Base-by-base conservation (phyloP, 2,113 vertebrate species). In the Aptenodytes patagonicus region DNA sequence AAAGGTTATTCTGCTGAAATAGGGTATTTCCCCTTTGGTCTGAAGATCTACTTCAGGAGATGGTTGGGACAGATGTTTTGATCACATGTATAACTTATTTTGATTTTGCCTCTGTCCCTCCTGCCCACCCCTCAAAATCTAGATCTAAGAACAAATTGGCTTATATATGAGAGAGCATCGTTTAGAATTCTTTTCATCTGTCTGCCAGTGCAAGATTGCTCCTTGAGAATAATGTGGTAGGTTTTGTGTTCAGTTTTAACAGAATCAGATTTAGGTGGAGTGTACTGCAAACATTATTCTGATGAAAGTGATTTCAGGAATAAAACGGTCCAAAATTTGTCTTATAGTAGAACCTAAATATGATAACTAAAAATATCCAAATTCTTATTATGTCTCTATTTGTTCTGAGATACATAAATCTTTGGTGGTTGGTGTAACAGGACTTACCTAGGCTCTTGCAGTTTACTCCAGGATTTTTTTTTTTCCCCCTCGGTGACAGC, bases 171-270 rank as follows among this genome's bases (percentile, higher is more conserved):
- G 17, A 38, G 38, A 49, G 6, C 31, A 8, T 32, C 18, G 49
- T 44, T 55, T 8, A 60, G 38, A 72, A 13, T 31, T 72, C 6
- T 55, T 68, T 34, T n/a, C 8, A 7, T 13, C 21, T 34, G 3
- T 36, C 66, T 51, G 34, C 19, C 29, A 28, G 9, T 58, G 62
- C 1, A 12, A 28, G 21, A 10, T 44, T 44, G 16, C 42, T 77
- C 32, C 12, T 40, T 1, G 32, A 81, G 72, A 29, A 22, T 26
- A 14, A 47, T 0, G 6, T 9, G 26, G 24, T 19, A 6, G 31
- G 22, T 28, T 83, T 87, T 60, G 38, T 44, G 68, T 44, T 87
- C 34, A 9, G 4, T 2, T 12, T 22, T 26, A 57, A 38, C 49
- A 34, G 61, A 7, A 61, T 54, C 57, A 40, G 51, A 58, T 71